Evolutionary conservation across 2,113 vertebrate genomes (phyloP), one percentile per base, ranked within the genome.

Genomic region (Sturnus vulgaris): DNA sequence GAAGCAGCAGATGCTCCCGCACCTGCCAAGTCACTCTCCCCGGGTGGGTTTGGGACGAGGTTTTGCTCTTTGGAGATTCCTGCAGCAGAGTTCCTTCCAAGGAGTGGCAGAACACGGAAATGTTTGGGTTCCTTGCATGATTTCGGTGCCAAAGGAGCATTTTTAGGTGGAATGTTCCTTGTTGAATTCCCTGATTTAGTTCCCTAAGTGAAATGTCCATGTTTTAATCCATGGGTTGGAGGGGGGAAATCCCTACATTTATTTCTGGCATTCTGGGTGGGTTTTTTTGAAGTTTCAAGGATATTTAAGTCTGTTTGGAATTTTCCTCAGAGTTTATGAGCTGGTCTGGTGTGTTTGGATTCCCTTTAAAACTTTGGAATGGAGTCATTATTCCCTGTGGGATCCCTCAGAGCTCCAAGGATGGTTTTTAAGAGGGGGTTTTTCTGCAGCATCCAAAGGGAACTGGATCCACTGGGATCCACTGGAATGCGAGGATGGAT

Each of bases 71-170:
- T 2, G 49, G 40, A 55, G 46, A 25, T 81, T 92, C 55, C 72
- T 89, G 17, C 19, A 24, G 15, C 28, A 4, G 12, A 13, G 10
- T 18, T 59, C 8, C 9, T 56, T 6, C 61, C 63, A 9, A 63
- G 69, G 81, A 20, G 17, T 6, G 83, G 63, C 7, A 1, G 31
- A 11, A 31, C 11, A 0, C 0, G 42, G 37, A 46, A 61, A 47
- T 0, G 1, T 60, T 78, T 1, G 52, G 71, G 61, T 42, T 24
- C n/a, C 0, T 31, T 1, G 15, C 2, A 2, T 1, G 40, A 10
- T 60, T 52, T 12, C 10, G 4, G 37, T 8, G 6, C 13, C 15
- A 22, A 33, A 27, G 64, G 7, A 28, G 15, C 14, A 0, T 9
- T 64, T 64, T 37, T 22, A 2, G 64, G 64, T 5, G 4, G 33